phyloP scores from a whole-genome alignment of 2,113 vertebrate species.

The Marcusenius ussheri region DNA sequence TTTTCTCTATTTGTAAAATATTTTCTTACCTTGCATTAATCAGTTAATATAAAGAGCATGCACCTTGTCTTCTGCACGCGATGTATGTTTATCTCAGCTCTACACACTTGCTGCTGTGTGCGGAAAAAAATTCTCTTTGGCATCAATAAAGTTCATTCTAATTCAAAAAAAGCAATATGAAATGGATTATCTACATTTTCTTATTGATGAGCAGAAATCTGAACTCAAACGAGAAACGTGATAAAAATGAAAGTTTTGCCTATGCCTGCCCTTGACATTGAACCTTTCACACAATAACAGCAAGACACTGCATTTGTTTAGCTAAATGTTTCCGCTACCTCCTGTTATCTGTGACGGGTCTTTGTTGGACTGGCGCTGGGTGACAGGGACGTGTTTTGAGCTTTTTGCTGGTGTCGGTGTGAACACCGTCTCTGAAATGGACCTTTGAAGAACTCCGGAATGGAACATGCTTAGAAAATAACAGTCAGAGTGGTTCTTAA shows the following conservation, averaged over 20 bases:
- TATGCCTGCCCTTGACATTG: slow-evolving; percentile 22
- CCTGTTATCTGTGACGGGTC: not conserved
- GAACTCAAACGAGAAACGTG: slow-evolving; percentile 56
- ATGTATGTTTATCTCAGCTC: not conserved
- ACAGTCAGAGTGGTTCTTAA: not conserved
- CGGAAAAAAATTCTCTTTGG: not conserved
- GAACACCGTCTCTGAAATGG: not conserved
- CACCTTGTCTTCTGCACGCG: not conserved
- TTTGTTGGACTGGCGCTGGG: not conserved
- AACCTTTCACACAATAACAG: slow-evolving; percentile 40
- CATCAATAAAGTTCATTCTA: not conserved
- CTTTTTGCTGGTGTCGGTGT: not conserved
- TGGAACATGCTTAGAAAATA: not conserved
- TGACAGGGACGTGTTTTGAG: not conserved
- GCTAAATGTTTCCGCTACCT: not conserved
- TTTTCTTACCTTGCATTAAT: not conserved
- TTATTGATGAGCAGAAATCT: slow-evolving; percentile 44
- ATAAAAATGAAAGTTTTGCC: slow-evolving; percentile 26
- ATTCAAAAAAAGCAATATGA: slow-evolving; percentile 42
- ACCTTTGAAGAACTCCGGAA: not conserved
- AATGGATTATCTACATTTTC: slow-evolving; percentile 63
- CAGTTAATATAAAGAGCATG: not conserved
- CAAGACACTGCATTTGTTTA: slow-evolving; percentile 53
- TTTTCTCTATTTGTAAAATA: not conserved
- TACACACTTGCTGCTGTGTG: not conserved